Evolutionary conservation across 2,797 vertebrate genomes (phyloP).

Genomic region (Pteronotus mesoamericanus): DNA sequence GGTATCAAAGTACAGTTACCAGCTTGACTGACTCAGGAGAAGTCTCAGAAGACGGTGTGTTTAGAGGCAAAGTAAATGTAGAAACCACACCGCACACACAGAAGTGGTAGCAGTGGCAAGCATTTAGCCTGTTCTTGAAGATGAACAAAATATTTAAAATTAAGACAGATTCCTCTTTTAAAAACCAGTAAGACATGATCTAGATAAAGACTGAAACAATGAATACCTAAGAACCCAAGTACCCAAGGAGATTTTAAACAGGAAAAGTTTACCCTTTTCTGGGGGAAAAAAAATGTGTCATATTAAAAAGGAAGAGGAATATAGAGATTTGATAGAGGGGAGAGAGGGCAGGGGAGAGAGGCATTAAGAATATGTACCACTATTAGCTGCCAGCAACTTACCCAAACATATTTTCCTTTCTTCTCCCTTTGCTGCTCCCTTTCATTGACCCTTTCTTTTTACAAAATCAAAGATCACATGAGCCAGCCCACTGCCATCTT

Average conservation of each 20-base stretch:
- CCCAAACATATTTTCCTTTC: neutral
- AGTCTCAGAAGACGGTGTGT: neutral
- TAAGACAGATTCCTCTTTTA: conserved; percentile 11
- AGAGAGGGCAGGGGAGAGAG: neutral
- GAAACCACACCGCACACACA: neutral
- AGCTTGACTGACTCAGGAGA: conserved; percentile 3
- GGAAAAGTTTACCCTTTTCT: neutral
- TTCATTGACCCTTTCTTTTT: neutral
- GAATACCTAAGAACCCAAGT: neutral
- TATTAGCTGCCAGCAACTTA: neutral
- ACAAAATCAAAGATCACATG: neutral
- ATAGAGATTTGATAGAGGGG: neutral
- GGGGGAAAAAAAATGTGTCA: neutral
- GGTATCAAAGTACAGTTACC: neutral
- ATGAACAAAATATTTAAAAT: conserved; percentile 46
- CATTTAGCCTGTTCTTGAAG: conserved; percentile 6
- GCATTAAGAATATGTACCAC: neutral
- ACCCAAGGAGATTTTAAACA: neutral
- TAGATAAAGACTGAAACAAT: neutral
- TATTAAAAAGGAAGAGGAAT: neutral
- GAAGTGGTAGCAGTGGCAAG: neutral
- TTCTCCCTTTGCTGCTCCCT: neutral
- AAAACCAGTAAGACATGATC: neutral
- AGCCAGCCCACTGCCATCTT: neutral
- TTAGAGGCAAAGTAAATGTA: neutral